Evolutionary conservation across 2,888 invertebrate species (phyloP).

Genomic region (Anthophora plumipes): DNA sequence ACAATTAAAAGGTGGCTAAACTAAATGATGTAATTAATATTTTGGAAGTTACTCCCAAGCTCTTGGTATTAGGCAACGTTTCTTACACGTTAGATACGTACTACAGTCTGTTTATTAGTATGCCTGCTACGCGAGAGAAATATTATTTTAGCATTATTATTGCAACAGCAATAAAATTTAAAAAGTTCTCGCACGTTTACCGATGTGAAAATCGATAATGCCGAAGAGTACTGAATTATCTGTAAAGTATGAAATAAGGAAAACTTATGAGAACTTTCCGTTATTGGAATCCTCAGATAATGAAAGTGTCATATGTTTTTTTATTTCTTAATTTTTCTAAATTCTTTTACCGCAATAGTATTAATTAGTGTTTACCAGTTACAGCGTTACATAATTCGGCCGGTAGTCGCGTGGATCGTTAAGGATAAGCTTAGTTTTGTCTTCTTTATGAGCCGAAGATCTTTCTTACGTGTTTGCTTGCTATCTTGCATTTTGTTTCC

Average conservation of each 20-base stretch:
- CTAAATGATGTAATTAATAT: not conserved
- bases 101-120: not conserved
- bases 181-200: not conserved
- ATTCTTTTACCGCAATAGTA: conserved; percentile 28
- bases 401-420: conserved; percentile 51
- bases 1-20: not conserved
- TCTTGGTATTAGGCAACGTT: not conserved
- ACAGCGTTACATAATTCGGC: conserved; percentile 59
- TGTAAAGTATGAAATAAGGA: not conserved
- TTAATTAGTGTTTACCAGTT: conserved; percentile 64
- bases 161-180: not conserved
- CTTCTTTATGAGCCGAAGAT: conserved; percentile 55
- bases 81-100: not conserved
- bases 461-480: conserved; percentile 37
- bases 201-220: too few relatives aligned
- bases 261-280: not conserved
- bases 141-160: too few relatives aligned
- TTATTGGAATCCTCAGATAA: not conserved
- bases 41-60: not conserved
- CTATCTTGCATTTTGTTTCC: conserved; percentile 70
- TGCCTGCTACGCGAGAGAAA: too few relatives aligned
- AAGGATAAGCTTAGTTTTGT: conserved; percentile 61
- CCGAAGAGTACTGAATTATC: not conserved
- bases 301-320: conserved; percentile 15
- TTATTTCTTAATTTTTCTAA: too few relatives aligned